These are phyloP conservation scores for Epinephelus malabaricus DNA, from an alignment of 2,797 vertebrate genomes.

Conservation along the genomic window DNA sequence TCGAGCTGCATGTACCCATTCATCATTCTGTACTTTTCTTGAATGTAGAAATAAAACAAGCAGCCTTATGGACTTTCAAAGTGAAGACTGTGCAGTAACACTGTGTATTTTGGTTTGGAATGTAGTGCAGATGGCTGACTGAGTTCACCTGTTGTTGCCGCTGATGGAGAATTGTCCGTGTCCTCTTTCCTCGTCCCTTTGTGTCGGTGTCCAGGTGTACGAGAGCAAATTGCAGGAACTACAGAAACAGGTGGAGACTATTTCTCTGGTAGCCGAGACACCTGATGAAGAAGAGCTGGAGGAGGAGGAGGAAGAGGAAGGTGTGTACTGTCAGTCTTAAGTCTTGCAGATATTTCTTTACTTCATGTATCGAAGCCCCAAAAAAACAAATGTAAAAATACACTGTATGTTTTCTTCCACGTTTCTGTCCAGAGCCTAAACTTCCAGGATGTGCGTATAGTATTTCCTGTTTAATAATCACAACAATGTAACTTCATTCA, in stretches of 20 bases:
- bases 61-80: not conserved
- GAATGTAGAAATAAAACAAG: not conserved
- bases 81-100: not conserved
- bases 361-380: not conserved
- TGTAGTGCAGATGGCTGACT: conserved; percentile 1
- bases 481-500: conserved; percentile 40
- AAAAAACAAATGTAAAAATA: conserved; percentile 1
- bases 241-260: conserved; percentile 98
- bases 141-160: conserved; percentile 52
- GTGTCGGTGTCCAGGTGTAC: conserved; percentile 91
- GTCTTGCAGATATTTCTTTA: not conserved
- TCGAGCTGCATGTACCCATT: not conserved
- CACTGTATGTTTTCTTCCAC: conserved; percentile 50
- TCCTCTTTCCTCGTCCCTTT: conserved; percentile 75
- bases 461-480: conserved; percentile 41
- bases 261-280: conserved; percentile 94
- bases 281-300: conserved; percentile 97
- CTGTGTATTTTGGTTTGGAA: not conserved
- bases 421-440: conserved; percentile 75
- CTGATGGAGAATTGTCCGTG: conserved; percentile 72
- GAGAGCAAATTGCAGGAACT: conserved; percentile 98
- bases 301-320: conserved; percentile 92
- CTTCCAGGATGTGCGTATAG: conserved; percentile 77
- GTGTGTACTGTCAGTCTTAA: conserved; percentile 65
- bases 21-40: conserved; percentile 3